Percentiles rank a stretch among this genome's conserved stretches.
Evolutionary conservation across 64 coral and sea anemone genomes (phyloP).

Genomic region (Platygyra sinensis): DNA sequence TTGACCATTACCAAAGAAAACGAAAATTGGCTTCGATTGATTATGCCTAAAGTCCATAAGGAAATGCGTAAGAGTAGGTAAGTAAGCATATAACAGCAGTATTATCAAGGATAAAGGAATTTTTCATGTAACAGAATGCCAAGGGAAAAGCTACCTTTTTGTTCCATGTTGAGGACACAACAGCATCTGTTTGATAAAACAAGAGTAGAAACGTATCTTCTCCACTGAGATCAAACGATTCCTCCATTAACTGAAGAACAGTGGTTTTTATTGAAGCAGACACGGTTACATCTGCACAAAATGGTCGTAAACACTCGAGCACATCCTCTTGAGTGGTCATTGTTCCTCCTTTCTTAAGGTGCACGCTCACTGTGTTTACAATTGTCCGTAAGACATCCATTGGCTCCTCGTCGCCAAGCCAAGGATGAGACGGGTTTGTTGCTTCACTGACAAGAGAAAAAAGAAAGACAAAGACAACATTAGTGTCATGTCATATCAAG

Average conservation of each 20-base stretch:
- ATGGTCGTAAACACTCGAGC: constrained; percentile 69
- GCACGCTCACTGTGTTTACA: constrained; percentile 43
- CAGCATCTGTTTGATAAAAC: constrained; percentile 91
- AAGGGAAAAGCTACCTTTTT: constrained; percentile 53
- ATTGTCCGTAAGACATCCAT: constrained; percentile 52
- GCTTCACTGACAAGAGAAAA: background rate
- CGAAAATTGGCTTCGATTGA: too few species aligned
- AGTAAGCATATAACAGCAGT: too few species aligned
- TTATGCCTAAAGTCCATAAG: too few species aligned
- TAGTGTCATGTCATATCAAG: too few species aligned
- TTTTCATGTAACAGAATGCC: background rate
- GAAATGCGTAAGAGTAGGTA: too few species aligned
- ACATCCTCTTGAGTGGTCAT: constrained; percentile 80
- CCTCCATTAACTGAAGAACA: constrained; percentile 78
- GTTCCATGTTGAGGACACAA: constrained; percentile 80
- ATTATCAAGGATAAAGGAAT: background rate
- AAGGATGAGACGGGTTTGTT: background rate
- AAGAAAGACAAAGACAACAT: background rate
- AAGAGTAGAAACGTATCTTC: constrained; percentile 88
- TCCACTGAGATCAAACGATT: constrained; percentile 83
- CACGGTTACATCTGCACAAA: constrained; percentile 81
- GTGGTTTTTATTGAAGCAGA: constrained; percentile 69
- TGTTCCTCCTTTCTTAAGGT: constrained; percentile 55
- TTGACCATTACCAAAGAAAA: too few species aligned
- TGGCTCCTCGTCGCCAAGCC: background rate